Evolutionary conservation across 2,888 invertebrate genomes (phyloP).

Genomic region (Cactoblastis cactorum): DNA sequence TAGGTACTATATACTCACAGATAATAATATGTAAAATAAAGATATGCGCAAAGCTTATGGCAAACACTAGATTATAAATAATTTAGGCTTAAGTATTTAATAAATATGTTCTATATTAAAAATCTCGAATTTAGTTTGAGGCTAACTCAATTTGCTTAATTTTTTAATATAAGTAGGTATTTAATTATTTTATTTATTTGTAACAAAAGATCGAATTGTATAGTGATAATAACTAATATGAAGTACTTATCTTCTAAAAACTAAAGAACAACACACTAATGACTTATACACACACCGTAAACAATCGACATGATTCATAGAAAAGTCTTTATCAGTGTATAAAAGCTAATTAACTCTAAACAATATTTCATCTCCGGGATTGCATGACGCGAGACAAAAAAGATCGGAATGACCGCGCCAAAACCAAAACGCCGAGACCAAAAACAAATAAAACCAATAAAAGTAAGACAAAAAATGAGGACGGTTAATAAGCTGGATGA

Average conservation of each 20-base stretch:
- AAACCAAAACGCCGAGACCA: slow-evolving; percentile 71
- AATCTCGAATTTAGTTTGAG: too few species aligned
- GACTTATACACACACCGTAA: slow-evolving; percentile 20
- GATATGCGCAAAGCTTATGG: too few species aligned
- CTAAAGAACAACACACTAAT: slow-evolving; percentile 5
- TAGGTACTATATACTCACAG: too few species aligned
- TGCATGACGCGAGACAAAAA: slow-evolving; percentile 72
- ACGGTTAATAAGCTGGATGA: slow-evolving; percentile 78
- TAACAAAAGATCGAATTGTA: too few species aligned
- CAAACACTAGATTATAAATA: too few species aligned
- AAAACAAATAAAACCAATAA: slow-evolving; percentile 74
- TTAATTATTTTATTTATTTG: too few species aligned
- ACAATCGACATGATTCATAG: slow-evolving; percentile 44
- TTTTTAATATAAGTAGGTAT: too few species aligned
- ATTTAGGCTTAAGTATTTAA: too few species aligned
- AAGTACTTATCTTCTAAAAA: neutral
- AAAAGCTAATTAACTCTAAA: slow-evolving; percentile 72
- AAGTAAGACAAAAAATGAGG: slow-evolving; percentile 73
- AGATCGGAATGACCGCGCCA: slow-evolving; percentile 74
- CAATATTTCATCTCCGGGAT: slow-evolving; percentile 73
- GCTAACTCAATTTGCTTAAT: too few species aligned
- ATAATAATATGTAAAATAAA: too few species aligned
- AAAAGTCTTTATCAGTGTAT: slow-evolving; percentile 57
- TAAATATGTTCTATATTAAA: too few species aligned
- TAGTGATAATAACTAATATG: too few species aligned